Evolutionary conservation across 2,888 invertebrate genomes (phyloP).

Genomic region (Dolomedes plantarius): DNA sequence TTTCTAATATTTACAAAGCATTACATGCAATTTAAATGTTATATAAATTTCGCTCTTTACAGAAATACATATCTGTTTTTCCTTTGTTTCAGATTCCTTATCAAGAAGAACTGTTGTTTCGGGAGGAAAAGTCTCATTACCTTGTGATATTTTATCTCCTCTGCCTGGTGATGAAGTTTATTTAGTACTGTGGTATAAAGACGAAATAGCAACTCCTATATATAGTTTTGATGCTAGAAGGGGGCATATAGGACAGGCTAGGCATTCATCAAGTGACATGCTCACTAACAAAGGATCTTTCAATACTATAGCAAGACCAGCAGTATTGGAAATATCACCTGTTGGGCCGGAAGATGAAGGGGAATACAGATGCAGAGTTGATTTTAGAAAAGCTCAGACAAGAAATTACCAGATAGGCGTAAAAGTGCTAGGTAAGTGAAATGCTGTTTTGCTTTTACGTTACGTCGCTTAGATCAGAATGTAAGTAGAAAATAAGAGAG

Average conservation of each 20-base stretch:
- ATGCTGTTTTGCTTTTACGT: too few relatives aligned
- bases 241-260: slow-evolving; percentile 63
- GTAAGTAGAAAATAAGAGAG: too few relatives aligned
- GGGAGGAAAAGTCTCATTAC: slow-evolving; percentile 67
- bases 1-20: too few relatives aligned
- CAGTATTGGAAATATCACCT: slow-evolving; percentile 61
- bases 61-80: too few relatives aligned
- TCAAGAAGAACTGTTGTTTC: slow-evolving; percentile 56
- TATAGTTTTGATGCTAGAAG: slow-evolving; percentile 70
- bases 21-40: too few relatives aligned
- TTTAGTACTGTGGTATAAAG: slow-evolving; percentile 71
- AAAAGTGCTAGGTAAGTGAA: slow-evolving; percentile 89
- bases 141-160: slow-evolving; percentile 69
- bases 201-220: slow-evolving; percentile 70
- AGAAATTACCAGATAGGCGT: slow-evolving; percentile 92
- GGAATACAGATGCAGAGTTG: slow-evolving; percentile 91
- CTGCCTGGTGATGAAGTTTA: slow-evolving; percentile 66
- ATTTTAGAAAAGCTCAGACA: slow-evolving; percentile 92
- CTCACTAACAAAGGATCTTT: slow-evolving; percentile 91
- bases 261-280: slow-evolving; percentile 83
- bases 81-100: slow-evolving; percentile 47
- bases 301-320: slow-evolving; percentile 81
- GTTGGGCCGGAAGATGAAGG: slow-evolving; percentile 92
- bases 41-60: too few relatives aligned
- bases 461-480: too few relatives aligned